Evolutionary conservation across 2,797 vertebrate species (phyloP).

Genomic region (Megaceryle alcyon): DNA sequence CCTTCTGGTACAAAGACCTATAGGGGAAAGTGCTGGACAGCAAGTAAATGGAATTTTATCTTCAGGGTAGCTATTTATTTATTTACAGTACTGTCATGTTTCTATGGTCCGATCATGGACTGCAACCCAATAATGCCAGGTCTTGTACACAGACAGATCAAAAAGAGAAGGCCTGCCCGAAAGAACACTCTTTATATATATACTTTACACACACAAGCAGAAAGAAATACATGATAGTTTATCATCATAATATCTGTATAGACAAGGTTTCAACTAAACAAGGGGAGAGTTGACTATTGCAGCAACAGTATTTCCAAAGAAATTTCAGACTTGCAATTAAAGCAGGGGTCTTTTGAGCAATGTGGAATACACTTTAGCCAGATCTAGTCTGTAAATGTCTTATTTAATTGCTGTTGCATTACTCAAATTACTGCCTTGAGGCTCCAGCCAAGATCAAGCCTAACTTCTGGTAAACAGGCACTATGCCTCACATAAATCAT

Average conservation of each 20-base stretch:
- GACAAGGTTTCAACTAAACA: conserved; percentile 2
- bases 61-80: not conserved
- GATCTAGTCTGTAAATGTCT: not conserved
- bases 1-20: not conserved
- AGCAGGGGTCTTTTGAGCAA: not conserved
- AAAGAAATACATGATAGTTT: not conserved
- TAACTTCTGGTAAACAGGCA: not conserved
- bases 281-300: not conserved
- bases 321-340: not conserved
- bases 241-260: not conserved
- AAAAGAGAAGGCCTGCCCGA: not conserved
- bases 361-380: not conserved
- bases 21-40: not conserved
- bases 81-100: not conserved
- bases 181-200: not conserved
- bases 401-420: not conserved
- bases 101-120: not conserved
- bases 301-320: conserved; percentile 4
- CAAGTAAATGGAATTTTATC: not conserved
- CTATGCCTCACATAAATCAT: not conserved
- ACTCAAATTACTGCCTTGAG: conserved; percentile 1
- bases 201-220: not conserved
- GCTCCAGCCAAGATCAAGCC: conserved; percentile 11
- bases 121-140: not conserved
- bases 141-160: not conserved